A percentile compares a stretch with the other conserved stretches of the same genome.
Evolutionary conservation across 2,888 invertebrate genomes (phyloP).

Genomic region (Drosophila birchii): DNA sequence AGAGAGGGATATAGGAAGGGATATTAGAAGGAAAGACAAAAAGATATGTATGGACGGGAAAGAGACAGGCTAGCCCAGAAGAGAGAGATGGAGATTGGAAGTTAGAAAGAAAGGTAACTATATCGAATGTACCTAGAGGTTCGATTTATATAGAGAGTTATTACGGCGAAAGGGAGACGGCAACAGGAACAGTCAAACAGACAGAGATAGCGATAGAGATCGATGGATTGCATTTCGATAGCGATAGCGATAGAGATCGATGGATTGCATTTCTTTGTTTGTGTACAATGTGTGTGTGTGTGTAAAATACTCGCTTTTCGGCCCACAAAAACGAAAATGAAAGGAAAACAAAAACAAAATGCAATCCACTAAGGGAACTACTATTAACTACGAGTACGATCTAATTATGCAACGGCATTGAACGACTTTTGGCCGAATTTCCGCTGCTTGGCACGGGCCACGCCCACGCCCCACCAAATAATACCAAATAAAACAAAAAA

Average conservation of each 20-base stretch:
- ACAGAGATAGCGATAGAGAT: conserved; percentile 20
- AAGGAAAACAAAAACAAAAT: not conserved
- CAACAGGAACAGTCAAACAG: conserved; percentile 23
- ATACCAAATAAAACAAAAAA: conserved; percentile 15
- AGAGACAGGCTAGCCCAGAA: conserved; percentile 18
- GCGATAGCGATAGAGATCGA: conserved; percentile 15
- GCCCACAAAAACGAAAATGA: not conserved
- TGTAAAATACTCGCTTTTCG: conserved; percentile 69
- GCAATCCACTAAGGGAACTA: conserved; percentile 28
- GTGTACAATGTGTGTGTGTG: conserved; percentile 28
- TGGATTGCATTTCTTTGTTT: conserved; percentile 64
- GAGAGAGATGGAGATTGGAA: not conserved
- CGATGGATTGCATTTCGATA: conserved; percentile 59
- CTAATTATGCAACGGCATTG: conserved; percentile 37
- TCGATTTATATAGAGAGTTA: conserved; percentile 8
- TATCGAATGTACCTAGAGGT: conserved; percentile 9
- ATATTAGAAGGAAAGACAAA: not conserved
- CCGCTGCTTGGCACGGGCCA: conserved; percentile 60
- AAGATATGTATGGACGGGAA: conserved; percentile 23
- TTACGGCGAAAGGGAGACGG: conserved; percentile 12
- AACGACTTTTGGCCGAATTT: conserved; percentile 38
- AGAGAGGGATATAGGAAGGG: conserved; percentile 20
- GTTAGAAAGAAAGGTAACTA: not conserved
- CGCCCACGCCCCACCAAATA: conserved; percentile 60
- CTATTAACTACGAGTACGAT: conserved; percentile 35